A percentile compares a stretch with the other conserved stretches of the same genome.
These are phyloP conservation scores for Polypedilum vanderplanki DNA, from an alignment of 1,140 invertebrate genomes.

Conservation along the genomic window DNA sequence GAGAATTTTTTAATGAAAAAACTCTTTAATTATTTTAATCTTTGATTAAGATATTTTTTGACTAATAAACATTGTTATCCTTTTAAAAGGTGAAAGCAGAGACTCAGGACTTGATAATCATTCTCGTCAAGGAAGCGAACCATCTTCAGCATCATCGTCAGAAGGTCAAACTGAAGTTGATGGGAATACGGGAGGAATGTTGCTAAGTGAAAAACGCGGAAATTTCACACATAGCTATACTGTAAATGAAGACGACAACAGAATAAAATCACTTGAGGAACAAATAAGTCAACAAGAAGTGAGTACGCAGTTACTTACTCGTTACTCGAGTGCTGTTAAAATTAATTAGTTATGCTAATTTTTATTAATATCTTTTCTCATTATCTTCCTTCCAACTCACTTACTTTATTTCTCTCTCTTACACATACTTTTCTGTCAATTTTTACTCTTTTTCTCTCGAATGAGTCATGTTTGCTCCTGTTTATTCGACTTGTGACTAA, in stretches of 20 bases:
- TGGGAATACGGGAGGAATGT: constrained; percentile 30
- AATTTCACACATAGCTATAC: constrained; percentile 26
- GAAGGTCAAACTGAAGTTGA: constrained; percentile 39
- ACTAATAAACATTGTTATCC: neutral
- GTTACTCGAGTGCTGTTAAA: neutral
- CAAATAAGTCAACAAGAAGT: constrained; percentile 53
- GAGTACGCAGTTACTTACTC: constrained; percentile 29
- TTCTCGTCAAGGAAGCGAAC: constrained; percentile 68
- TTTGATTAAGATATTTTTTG: neutral
- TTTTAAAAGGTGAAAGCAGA: constrained; percentile 51
- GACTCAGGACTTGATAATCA: constrained; percentile 69
- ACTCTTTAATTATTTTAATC: neutral
- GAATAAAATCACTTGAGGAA: constrained; percentile 49
- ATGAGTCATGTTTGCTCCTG: neutral
- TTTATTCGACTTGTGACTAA: neutral
- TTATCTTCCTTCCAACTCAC: constrained; percentile 29
- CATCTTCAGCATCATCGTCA: constrained; percentile 39
- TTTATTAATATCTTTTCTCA: constrained; percentile 30
- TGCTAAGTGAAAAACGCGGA: constrained; percentile 1
- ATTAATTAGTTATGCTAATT: constrained; percentile 29
- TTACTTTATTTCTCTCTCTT: neutral
- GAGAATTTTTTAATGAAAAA: too few relatives aligned
- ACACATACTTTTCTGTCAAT: too few relatives aligned
- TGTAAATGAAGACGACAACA: constrained; percentile 45
- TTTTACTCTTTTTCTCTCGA: neutral